Conservation (phyloP, 2,113 vertebrate species). For the Peromyscus polionotus region DNA sequence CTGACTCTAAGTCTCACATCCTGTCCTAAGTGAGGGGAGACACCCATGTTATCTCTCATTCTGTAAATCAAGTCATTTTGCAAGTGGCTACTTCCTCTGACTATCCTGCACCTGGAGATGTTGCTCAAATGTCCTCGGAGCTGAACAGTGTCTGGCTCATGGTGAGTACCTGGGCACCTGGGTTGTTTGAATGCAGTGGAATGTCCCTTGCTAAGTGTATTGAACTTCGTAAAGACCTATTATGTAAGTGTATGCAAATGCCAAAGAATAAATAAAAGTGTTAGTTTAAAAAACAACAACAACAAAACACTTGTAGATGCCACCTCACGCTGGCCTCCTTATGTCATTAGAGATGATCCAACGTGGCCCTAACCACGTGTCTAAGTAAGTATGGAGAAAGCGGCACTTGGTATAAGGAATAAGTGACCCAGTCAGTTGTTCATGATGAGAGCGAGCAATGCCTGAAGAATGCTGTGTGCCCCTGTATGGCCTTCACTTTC, state of each 20-base stretch:
- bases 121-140: not conserved
- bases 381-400: not conserved
- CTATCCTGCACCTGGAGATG: not conserved
- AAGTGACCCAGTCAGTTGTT: accelerated
- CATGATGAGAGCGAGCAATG: accelerated
- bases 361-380: not conserved
- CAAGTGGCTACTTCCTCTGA: not conserved
- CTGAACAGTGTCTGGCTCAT: not conserved
- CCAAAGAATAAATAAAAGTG: not conserved
- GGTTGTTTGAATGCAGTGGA: not conserved
- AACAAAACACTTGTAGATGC: not conserved
- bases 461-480: not conserved
- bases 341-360: not conserved
- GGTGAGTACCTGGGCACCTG: not conserved
- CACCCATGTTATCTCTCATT: not conserved
- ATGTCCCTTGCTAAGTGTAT: not conserved
- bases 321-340: not conserved
- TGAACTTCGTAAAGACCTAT: not conserved
- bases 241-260: not conserved
- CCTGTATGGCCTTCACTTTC: not conserved
- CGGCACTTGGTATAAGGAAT: accelerated
- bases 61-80: not conserved
- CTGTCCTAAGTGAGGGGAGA: not conserved
- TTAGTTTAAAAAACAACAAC: not conserved
- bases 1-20: not conserved